These are phyloP conservation scores for Halictus quadricinctus DNA, from an alignment of 2,888 invertebrate species.

Conservation along the genomic window DNA sequence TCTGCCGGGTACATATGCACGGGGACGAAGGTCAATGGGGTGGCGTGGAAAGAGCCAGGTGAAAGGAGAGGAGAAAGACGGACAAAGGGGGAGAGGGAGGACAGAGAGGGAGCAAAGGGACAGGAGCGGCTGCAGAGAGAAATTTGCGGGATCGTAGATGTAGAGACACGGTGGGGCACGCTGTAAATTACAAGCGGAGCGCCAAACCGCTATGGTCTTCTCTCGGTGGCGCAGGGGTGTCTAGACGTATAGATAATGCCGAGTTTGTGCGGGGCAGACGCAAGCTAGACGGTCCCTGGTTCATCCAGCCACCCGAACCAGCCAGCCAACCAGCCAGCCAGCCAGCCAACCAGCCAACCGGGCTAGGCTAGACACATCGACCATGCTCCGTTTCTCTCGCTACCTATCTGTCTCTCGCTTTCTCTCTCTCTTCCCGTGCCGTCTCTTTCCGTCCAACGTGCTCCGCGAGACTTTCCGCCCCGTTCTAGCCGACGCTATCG, in stretches of 20 bases:
- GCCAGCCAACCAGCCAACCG: constrained; percentile 75
- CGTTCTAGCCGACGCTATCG: constrained; percentile 43
- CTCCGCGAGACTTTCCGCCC: constrained; percentile 18
- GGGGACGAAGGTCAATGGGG: constrained; percentile 35
- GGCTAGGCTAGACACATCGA: constrained; percentile 76
- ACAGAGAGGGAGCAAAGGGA: constrained; percentile 14
- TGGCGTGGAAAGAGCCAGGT: constrained; percentile 26
- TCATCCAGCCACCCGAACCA: constrained; percentile 75
- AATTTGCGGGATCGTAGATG: constrained; percentile 68
- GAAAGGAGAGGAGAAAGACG: constrained; percentile 30
- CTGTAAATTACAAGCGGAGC: constrained; percentile 78
- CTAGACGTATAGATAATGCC: constrained; percentile 79
- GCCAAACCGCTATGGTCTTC: constrained; percentile 76
- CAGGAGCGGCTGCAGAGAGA: constrained; percentile 48
- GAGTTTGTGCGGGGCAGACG: constrained; percentile 77
- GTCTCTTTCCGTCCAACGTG: constrained; percentile 11
- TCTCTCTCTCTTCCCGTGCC: constrained; percentile 18
- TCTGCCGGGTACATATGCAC: constrained; percentile 8
- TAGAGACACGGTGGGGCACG: constrained; percentile 73
- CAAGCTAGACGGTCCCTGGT: constrained; percentile 77
- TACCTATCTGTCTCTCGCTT: constrained; percentile 45
- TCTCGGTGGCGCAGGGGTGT: constrained; percentile 76
- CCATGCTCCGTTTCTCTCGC: constrained; percentile 67
- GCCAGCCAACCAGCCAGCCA: constrained; percentile 74
- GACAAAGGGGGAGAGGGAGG: constrained; percentile 5